phyloP scores from a whole-genome alignment of 1,140 invertebrate genomes.

The Hyposmocoma kahamanoa region DNA sequence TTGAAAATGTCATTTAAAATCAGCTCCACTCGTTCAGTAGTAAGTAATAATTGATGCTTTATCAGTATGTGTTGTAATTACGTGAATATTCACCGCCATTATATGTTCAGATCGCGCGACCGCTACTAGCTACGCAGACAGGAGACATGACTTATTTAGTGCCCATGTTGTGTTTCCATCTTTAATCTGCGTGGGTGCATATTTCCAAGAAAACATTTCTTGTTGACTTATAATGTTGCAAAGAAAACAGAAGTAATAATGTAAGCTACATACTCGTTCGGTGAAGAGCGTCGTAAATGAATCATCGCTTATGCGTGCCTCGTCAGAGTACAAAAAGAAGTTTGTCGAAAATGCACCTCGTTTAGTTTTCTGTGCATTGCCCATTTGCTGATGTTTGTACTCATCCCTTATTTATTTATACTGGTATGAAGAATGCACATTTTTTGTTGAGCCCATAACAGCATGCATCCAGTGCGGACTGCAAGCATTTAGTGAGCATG shows the following conservation, averaged over 20 bases:
- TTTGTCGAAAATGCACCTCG: constrained; percentile 69
- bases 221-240: constrained; percentile 57
- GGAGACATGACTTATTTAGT: constrained; percentile 64
- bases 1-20: no score
- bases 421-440: constrained; percentile 58
- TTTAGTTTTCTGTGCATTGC: constrained; percentile 38
- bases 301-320: constrained; percentile 69
- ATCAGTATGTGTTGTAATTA: constrained; percentile 3
- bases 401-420: constrained; percentile 72
- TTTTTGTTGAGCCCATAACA: constrained; percentile 57
- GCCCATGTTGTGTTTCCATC: constrained; percentile 63
- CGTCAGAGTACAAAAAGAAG: constrained; percentile 62
- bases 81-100: constrained; percentile 29
- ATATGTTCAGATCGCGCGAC: constrained; percentile 35
- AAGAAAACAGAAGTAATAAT: constrained; percentile 70
- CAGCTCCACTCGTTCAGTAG: no score
- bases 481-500: no score
- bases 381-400: constrained; percentile 32
- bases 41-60: no score
- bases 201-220: constrained; percentile 70
- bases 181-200: constrained; percentile 68
- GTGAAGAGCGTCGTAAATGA: constrained; percentile 68
- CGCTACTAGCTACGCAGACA: constrained; percentile 48
- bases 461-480: constrained; percentile 32
- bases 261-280: constrained; percentile 66